Evolutionary conservation across 2,797 vertebrate genomes (phyloP), one percentile per base, ranked within the genome.

Genomic region (Trachurus trachurus): DNA sequence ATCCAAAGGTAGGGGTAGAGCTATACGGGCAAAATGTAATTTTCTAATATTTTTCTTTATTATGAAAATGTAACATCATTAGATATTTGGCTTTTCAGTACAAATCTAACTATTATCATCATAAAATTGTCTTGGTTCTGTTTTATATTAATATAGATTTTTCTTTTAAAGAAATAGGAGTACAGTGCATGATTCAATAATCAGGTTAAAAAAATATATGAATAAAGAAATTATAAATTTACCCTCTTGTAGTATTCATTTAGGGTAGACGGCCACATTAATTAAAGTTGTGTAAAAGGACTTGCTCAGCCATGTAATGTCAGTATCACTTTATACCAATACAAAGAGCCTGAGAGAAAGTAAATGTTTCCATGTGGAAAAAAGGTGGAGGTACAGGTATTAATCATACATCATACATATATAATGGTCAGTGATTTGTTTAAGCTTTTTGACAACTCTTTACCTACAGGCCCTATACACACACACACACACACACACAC

Each of bases 201-300:
- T 92, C 90, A 93, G 92, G 91, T 91, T 95, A 94, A 95, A 93
- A 93, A 71, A 59, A 72, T 21, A 31, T n/a, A 66, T 22, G 11
- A 37, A 29, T 26, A 56, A 37, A 26, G 0, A 16, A 60, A 69
- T 39, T 15, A 22, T 21, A 21, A 10, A 57, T 50, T 37, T 52
- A 34, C 58, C 12, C 4, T 44, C 12, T 53, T 26, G 15, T 3
- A 6, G 15, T 3, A 6, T 37, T 56, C 0, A 57, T 71, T 45
- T 53, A 42, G 19, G 15, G 7, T 2, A 4, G 9, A 9, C 6
- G 58, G 40, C 3, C 2, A 45, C 37, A 21, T 13, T 45, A 71
- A 61, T 63, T 12, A 21, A 58, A 58, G 19, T 31, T 39, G 63
- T 15, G 12, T 56, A n/a, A 40, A 26, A 26, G 40, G 3, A 56